Conservation (phyloP, 1,140 invertebrate genomes). For the Venturia canescens region DNA sequence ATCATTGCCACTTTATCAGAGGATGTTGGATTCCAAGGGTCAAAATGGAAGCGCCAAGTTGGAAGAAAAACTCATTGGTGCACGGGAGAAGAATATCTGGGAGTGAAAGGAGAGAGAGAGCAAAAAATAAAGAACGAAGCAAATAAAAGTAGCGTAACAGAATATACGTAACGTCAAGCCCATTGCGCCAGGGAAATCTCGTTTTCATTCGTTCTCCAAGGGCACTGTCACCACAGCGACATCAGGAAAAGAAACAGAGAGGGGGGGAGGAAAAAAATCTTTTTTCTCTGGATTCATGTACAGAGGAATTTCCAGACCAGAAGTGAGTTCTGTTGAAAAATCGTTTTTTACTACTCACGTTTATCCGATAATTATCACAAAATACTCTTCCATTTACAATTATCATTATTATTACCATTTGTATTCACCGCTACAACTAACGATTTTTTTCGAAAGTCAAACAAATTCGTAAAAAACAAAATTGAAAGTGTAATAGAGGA, state of each 20-base stretch:
- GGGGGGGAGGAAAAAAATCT: not conserved
- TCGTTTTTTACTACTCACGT: not conserved
- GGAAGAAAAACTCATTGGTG: not conserved
- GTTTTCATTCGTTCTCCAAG: slow-evolving; percentile 60
- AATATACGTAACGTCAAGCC: slow-evolving; percentile 19
- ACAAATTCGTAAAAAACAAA: too few relatives aligned
- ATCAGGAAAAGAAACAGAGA: not conserved
- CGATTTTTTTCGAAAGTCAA: too few relatives aligned
- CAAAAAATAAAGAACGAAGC: slow-evolving; percentile 5
- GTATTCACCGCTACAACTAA: too few relatives aligned
- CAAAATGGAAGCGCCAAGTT: too few relatives aligned
- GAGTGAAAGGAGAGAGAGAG: not conserved
- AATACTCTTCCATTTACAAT: too few relatives aligned
- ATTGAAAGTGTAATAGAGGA: not conserved
- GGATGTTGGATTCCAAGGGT: too few relatives aligned
- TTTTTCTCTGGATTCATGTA: not conserved
- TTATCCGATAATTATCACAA: too few relatives aligned
- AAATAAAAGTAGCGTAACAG: not conserved
- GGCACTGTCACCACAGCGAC: slow-evolving; percentile 15
- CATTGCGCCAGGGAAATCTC: slow-evolving; percentile 59
- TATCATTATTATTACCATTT: too few relatives aligned
- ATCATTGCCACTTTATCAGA: too few relatives aligned
- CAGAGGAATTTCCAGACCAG: not conserved
- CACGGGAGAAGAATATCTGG: not conserved
- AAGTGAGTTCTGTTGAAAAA: not conserved